Percentiles rank a stretch among this genome's conserved stretches.
phyloP scores from a whole-genome alignment of 2,797 vertebrate genomes.

The Lithobates pipiens region DNA sequence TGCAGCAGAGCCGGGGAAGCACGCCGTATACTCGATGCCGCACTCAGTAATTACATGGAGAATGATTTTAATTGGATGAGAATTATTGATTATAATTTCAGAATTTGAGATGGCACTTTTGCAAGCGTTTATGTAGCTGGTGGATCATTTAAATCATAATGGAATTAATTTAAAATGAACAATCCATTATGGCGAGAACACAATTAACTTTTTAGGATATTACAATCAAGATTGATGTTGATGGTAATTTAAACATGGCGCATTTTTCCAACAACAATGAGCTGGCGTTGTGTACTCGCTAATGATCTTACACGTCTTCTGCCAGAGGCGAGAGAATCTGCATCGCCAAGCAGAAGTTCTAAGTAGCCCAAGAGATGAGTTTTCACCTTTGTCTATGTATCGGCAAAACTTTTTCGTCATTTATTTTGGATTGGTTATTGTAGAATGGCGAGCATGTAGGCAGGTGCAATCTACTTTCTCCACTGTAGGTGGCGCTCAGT shows the following conservation, averaged over 20 bases:
- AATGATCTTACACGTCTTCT: not conserved
- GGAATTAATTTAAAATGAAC: conserved; percentile 37
- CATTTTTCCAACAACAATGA: conserved; percentile 2
- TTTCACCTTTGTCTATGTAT: too few species aligned
- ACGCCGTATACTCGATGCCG: not conserved
- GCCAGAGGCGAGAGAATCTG: too few species aligned
- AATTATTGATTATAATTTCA: conserved; percentile 20
- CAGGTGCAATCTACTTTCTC: too few species aligned
- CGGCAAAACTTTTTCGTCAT: too few species aligned
- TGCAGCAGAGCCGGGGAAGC: not conserved
- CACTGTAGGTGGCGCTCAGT: too few species aligned
- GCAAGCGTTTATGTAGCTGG: not conserved
- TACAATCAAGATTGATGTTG: conserved; percentile 9
- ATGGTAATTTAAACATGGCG: conserved; percentile 5
- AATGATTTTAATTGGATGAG: conserved; percentile 8
- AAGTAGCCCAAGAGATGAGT: too few species aligned
- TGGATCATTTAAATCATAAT: conserved; percentile 36
- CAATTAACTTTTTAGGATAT: conserved; percentile 27
- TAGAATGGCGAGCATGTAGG: too few species aligned
- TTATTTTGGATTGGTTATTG: too few species aligned
- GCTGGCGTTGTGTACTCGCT: not conserved
- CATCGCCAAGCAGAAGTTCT: too few species aligned
- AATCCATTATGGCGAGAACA: conserved; percentile 34
- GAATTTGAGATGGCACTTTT: conserved; percentile 7
- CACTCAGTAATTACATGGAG: not conserved